Evolutionary conservation across 2,888 invertebrate species (phyloP).

Genomic region (Hypercompe scribonia): DNA sequence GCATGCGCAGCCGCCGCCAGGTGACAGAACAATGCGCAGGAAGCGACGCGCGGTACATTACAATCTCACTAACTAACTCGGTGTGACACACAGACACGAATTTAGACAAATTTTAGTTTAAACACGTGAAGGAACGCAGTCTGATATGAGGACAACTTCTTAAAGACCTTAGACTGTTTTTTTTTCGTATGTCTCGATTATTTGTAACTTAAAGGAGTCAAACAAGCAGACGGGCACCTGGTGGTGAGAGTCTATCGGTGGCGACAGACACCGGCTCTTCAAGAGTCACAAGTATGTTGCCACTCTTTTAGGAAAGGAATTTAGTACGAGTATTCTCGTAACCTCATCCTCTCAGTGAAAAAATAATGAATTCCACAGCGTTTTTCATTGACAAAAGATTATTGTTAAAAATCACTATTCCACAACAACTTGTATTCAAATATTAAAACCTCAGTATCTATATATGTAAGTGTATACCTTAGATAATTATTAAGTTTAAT

Average conservation of each 20-base stretch:
- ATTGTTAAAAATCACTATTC: no score
- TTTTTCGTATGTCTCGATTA: background rate
- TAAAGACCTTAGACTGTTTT: background rate
- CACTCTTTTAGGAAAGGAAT: background rate
- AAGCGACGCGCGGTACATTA: constrained; percentile 38
- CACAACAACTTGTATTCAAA: no score
- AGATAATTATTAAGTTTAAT: no score
- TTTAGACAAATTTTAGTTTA: constrained; percentile 33
- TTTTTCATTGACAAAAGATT: no score
- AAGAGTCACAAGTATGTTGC: background rate
- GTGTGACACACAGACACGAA: constrained; percentile 48
- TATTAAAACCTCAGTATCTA: no score
- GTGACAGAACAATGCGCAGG: constrained; percentile 41
- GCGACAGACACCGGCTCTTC: background rate
- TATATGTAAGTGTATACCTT: no score
- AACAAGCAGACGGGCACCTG: background rate
- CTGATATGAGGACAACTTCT: constrained; percentile 3
- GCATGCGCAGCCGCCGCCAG: constrained; percentile 21
- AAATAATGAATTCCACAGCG: no score
- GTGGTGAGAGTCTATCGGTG: background rate
- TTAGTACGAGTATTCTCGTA: no score
- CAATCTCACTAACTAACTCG: constrained; percentile 22
- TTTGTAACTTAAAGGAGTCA: background rate
- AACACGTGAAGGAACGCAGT: constrained; percentile 4
- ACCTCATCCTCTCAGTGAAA: background rate